Evolutionary conservation across 2,797 vertebrate genomes (phyloP).

Genomic region (Pseudochaenichthys georgianus): DNA sequence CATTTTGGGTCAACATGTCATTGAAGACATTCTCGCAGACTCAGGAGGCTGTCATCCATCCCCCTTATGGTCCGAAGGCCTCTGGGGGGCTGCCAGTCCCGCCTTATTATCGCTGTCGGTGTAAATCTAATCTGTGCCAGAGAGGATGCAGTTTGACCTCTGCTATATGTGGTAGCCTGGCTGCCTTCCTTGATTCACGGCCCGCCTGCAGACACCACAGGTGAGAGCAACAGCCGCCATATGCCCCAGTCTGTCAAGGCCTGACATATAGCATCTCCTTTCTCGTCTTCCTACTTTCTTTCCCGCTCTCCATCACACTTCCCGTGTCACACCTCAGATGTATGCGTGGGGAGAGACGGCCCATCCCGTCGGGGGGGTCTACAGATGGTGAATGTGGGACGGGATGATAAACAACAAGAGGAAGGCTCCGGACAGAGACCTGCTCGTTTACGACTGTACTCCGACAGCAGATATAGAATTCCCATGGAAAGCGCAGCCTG

Average conservation of each 20-base stretch:
- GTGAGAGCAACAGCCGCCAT: conserved; percentile 56
- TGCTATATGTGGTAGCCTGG: conserved; percentile 45
- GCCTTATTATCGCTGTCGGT: conserved; percentile 46
- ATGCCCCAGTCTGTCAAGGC: conserved; percentile 52
- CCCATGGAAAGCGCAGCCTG: conserved; percentile 37
- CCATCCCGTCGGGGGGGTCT: conserved; percentile 32
- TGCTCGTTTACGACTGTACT: conserved; percentile 55
- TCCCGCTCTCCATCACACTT: conserved; percentile 37
- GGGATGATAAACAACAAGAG: conserved; percentile 65
- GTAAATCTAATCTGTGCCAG: conserved; percentile 64
- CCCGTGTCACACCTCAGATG: conserved; percentile 44
- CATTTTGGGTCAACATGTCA: conserved; percentile 25
- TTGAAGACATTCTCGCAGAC: conserved; percentile 17
- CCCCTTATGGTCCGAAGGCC: conserved; percentile 33
- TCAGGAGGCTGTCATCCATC: conserved; percentile 24
- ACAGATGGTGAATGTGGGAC: conserved; percentile 36
- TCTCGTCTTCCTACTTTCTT: conserved; percentile 34
- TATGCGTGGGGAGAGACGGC: conserved; percentile 46
- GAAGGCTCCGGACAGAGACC: conserved; percentile 48
- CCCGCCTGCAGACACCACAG: conserved; percentile 42
- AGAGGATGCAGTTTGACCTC: conserved; percentile 68
- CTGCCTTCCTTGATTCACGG: conserved; percentile 64
- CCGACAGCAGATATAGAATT: conserved; percentile 49
- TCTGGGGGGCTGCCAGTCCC: conserved; percentile 45
- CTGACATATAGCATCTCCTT: conserved; percentile 39